Percentiles rank a stretch among this genome's conserved stretches.
phyloP scores from a whole-genome alignment of 2,797 vertebrate genomes.

The Tinamus major region DNA sequence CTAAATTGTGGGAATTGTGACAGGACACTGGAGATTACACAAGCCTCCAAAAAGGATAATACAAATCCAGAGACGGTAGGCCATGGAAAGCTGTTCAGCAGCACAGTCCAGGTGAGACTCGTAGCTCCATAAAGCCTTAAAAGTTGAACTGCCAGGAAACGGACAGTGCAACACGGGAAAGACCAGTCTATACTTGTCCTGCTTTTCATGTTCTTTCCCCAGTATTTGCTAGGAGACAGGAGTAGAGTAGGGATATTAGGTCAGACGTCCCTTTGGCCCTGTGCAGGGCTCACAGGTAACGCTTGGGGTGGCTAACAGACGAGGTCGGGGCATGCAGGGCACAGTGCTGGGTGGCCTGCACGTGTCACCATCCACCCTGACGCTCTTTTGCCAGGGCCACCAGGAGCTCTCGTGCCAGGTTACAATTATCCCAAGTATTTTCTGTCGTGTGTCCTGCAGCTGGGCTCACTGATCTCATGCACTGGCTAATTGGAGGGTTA shows the following conservation, averaged over 20 bases:
- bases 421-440: constrained; percentile 14
- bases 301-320: neutral
- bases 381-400: neutral
- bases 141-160: neutral
- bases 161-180: neutral
- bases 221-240: neutral
- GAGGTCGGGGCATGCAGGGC: neutral
- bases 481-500: neutral
- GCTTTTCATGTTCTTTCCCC: neutral
- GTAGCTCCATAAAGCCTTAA: constrained; percentile 5
- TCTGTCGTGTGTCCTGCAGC: neutral
- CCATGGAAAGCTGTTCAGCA: neutral
- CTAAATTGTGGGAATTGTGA: neutral
- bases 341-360: fast-evolving
- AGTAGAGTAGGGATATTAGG: neutral
- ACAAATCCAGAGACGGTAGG: neutral
- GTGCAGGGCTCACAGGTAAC: neutral
- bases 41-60: neutral
- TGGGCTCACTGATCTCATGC: neutral
- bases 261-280: neutral
- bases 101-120: fast-evolving
- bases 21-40: neutral
- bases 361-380: fast-evolving
- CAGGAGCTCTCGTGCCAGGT: fast-evolving
- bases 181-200: constrained; percentile 22